A percentile compares a stretch with the other conserved stretches of the same genome.
Conservation (phyloP, 2,113 vertebrate species). For the Oryctolagus cuniculus region DNA sequence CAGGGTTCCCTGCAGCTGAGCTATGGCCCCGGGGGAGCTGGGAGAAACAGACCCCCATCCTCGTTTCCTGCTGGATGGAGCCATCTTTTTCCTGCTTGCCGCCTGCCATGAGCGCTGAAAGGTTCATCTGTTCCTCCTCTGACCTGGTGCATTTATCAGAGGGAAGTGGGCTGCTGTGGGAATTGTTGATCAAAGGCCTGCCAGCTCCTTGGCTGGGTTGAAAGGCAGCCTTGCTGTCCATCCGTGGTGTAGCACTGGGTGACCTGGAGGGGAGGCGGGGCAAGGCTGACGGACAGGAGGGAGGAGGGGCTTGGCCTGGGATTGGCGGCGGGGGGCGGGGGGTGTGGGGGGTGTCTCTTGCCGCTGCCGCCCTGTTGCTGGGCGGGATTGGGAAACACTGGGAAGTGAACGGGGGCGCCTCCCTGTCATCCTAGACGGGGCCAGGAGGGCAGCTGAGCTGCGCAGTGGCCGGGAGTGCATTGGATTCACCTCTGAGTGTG, state of each 20-base stretch:
- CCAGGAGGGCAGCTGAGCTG: neutral
- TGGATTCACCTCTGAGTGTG: neutral
- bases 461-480: neutral
- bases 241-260: conserved; percentile 69
- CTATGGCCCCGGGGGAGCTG: neutral
- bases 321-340: no score
- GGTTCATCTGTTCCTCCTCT: conserved; percentile 89
- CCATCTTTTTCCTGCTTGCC: conserved; percentile 86
- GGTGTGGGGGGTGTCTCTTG: accelerated
- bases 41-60: conserved; percentile 6
- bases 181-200: conserved; percentile 89
- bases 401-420: neutral
- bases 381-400: neutral
- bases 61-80: conserved; percentile 84
- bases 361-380: neutral
- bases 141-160: conserved; percentile 88
- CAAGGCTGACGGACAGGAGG: neutral
- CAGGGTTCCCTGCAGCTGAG: conserved; percentile 57
- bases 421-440: accelerated
- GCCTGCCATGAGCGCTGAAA: conserved; percentile 85
- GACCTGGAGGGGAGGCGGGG: neutral
- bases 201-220: conserved; percentile 85
- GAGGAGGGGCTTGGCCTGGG: neutral
- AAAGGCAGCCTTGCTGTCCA: conserved; percentile 80
- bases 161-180: conserved; percentile 88